phyloP scores from a whole-genome alignment of 2,113 vertebrate genomes.

The Thomomys bottae region DNA sequence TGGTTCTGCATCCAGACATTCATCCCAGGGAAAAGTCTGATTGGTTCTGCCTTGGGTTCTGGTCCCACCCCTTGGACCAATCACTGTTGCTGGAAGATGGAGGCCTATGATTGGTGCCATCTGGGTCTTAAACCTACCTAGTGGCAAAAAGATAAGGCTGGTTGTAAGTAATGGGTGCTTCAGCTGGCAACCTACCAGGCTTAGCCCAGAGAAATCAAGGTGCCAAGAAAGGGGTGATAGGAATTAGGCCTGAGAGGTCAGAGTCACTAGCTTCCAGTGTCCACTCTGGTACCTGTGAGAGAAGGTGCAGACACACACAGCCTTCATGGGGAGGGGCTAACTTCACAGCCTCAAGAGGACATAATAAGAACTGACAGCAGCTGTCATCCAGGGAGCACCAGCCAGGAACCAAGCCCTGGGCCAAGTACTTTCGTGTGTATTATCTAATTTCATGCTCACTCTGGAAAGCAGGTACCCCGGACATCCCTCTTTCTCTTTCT shows the following conservation, averaged over 20 bases:
- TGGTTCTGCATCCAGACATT: background rate
- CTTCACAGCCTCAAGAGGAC: background rate
- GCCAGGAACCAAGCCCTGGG: background rate
- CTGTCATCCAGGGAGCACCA: background rate
- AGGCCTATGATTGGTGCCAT: background rate
- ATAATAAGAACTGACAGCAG: background rate
- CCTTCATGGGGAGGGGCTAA: background rate
- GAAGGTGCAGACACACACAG: background rate
- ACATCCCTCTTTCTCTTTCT: conserved; percentile 48
- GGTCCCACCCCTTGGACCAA: background rate
- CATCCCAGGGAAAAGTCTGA: conserved; percentile 22
- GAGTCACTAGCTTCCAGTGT: background rate
- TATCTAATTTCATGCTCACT: background rate
- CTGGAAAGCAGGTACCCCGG: background rate
- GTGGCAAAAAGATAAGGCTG: background rate
- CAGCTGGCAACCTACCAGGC: background rate
- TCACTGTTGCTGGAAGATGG: background rate
- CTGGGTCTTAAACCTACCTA: background rate
- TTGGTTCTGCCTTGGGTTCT: background rate
- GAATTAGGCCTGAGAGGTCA: background rate
- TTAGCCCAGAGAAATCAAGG: conserved; percentile 31
- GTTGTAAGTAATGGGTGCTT: background rate
- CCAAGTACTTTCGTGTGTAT: background rate
- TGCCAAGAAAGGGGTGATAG: background rate
- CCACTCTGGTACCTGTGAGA: background rate